phyloP scores from a whole-genome alignment of 2,797 vertebrate species.

The Microctenopoma stevenorrisi region DNA sequence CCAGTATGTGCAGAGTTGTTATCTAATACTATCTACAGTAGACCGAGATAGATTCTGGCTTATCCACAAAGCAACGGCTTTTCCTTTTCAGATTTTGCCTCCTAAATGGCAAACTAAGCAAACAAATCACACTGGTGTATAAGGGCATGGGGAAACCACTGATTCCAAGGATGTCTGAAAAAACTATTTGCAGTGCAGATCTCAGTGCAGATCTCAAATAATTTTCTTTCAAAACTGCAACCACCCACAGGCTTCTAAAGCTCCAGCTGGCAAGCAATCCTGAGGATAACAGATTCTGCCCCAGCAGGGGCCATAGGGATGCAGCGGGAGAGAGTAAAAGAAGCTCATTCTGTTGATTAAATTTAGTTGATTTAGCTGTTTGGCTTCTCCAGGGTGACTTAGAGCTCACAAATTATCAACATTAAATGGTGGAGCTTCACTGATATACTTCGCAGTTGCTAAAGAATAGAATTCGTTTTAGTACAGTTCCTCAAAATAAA shows the following conservation, averaged over 20 bases:
- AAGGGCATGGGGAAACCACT: slow-evolving; percentile 67
- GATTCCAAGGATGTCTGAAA: slow-evolving; percentile 68
- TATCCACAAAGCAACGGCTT: slow-evolving; percentile 24
- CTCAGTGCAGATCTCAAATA: slow-evolving; percentile 74
- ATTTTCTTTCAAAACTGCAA: slow-evolving; percentile 81
- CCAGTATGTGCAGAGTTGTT: slow-evolving; percentile 12
- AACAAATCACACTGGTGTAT: slow-evolving; percentile 57
- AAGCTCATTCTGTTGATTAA: slow-evolving; percentile 81
- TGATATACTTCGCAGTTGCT: slow-evolving; percentile 54
- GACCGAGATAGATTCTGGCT: slow-evolving; percentile 18
- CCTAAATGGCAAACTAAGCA: slow-evolving; percentile 65
- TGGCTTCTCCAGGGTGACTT: slow-evolving; percentile 73
- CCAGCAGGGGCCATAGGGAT: slow-evolving; percentile 80
- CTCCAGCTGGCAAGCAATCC: slow-evolving; percentile 82
- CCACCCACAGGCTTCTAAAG: slow-evolving; percentile 80
- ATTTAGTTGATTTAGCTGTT: slow-evolving; percentile 82
- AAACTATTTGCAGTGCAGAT: slow-evolving; percentile 74
- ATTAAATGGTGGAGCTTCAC: slow-evolving; percentile 72
- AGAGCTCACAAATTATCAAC: slow-evolving; percentile 73
- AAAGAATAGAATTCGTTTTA: slow-evolving; percentile 44
- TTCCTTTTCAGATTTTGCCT: slow-evolving; percentile 50
- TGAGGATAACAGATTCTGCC: slow-evolving; percentile 82
- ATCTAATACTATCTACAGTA: slow-evolving; percentile 21
- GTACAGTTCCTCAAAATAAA: slow-evolving; percentile 40
- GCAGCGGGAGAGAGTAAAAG: slow-evolving; percentile 76